Percentiles rank a stretch among this genome's conserved stretches.
phyloP scores from a whole-genome alignment of 2,888 invertebrate species.

The Nomada lathburiana region DNA sequence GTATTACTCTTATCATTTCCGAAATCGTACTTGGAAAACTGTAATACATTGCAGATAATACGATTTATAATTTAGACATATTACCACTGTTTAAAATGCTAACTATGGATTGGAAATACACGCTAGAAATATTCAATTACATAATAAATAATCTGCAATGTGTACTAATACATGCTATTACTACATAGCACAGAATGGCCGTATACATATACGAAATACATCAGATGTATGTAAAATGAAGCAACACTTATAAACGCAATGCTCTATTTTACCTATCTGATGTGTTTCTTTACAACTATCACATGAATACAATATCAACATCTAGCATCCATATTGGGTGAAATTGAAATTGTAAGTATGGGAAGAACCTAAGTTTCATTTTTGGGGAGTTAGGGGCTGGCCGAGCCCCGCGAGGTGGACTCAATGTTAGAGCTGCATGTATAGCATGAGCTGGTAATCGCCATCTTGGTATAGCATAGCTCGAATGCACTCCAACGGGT shows the following conservation, averaged over 20 bases:
- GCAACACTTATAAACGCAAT: constrained; percentile 20
- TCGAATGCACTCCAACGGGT: constrained; percentile 82
- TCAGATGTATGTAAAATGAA: constrained; percentile 62
- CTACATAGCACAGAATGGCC: constrained; percentile 70
- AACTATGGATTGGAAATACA: neutral
- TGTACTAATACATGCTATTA: constrained; percentile 74
- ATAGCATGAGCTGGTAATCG: constrained; percentile 86
- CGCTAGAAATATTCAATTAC: neutral
- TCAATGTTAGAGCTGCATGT: constrained; percentile 89
- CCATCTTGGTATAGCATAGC: constrained; percentile 85
- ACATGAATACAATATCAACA: constrained; percentile 77
- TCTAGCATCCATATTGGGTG: constrained; percentile 81
- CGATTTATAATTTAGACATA: neutral
- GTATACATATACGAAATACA: constrained; percentile 57
- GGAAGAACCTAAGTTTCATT: constrained; percentile 94
- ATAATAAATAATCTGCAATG: constrained; percentile 44
- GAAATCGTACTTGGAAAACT: constrained; percentile 22
- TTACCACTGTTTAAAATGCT: neutral
- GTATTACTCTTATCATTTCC: constrained; percentile 19
- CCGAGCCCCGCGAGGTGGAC: constrained; percentile 85
- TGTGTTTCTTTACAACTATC: constrained; percentile 67
- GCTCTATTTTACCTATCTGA: constrained; percentile 60
- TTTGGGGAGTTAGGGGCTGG: constrained; percentile 93
- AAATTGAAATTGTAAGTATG: constrained; percentile 74
- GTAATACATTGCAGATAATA: constrained; percentile 32